A percentile compares a stretch with the other conserved stretches of the same genome.
Evolutionary conservation across 2,797 vertebrate species (phyloP).

Genomic region (Alca torda): DNA sequence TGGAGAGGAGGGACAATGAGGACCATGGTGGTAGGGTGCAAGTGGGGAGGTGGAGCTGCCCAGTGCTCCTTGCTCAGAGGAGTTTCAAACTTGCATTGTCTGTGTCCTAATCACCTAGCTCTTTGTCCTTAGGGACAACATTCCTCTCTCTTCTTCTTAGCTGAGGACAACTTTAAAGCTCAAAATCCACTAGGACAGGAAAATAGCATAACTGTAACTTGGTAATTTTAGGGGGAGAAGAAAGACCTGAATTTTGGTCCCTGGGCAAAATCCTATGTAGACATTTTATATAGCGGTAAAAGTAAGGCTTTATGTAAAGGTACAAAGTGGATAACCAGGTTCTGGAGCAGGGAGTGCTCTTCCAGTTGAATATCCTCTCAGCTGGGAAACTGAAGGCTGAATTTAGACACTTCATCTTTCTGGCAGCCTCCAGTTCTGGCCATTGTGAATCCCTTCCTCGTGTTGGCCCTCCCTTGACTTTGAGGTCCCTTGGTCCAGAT

Average conservation of each 20-base stretch:
- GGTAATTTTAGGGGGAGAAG: neutral
- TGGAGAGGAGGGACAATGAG: neutral
- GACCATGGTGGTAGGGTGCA: neutral
- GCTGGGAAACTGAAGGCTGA: neutral
- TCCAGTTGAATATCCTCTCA: neutral
- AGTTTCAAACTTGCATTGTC: neutral
- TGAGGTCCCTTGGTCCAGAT: neutral
- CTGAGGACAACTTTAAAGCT: neutral
- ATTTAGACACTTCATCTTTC: neutral
- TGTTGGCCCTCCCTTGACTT: neutral
- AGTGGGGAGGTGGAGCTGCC: neutral
- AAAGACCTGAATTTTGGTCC: neutral
- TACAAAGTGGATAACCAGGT: neutral
- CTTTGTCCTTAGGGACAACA: neutral
- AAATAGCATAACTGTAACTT: neutral
- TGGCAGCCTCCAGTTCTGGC: neutral
- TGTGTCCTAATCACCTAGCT: neutral
- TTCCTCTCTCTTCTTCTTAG: neutral
- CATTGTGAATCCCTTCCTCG: neutral
- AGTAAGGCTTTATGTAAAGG: neutral
- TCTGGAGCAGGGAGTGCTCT: neutral
- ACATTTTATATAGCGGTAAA: neutral
- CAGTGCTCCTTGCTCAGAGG: neutral
- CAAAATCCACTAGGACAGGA: neutral
- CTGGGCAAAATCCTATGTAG: neutral